These are phyloP conservation scores for Acheta domesticus DNA, from an alignment of 2,888 invertebrate species.

Conservation along the genomic window DNA sequence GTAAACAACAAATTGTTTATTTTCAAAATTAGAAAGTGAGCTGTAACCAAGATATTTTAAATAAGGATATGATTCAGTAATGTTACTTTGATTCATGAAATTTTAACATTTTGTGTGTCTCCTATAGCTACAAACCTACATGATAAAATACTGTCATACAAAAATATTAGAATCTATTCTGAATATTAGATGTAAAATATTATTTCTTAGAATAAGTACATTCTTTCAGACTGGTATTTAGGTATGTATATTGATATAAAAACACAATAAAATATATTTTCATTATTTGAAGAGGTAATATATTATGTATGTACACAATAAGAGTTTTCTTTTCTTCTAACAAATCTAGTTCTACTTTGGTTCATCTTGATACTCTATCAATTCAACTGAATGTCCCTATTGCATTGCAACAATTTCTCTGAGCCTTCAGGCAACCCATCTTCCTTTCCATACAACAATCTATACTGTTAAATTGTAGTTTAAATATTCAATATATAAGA, in stretches of 20 bases:
- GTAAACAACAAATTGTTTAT: too few species aligned
- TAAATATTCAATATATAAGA: slow-evolving; percentile 3
- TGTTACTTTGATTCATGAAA: too few species aligned
- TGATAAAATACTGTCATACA: slow-evolving; percentile 26
- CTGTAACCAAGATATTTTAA: too few species aligned
- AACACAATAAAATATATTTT: slow-evolving; percentile 18
- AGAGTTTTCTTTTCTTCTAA: slow-evolving; percentile 12
- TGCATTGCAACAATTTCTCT: background rate
- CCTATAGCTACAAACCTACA: background rate
- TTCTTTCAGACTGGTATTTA: slow-evolving; percentile 22
- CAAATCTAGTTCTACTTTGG: slow-evolving; percentile 20
- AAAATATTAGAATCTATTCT: slow-evolving; percentile 21
- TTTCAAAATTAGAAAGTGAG: too few species aligned
- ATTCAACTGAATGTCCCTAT: slow-evolving; percentile 11
- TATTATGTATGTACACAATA: slow-evolving; percentile 19
- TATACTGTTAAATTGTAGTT: background rate
- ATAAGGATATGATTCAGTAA: too few species aligned
- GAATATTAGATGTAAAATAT: slow-evolving; percentile 10
- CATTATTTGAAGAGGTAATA: slow-evolving; percentile 23
- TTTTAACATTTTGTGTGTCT: background rate
- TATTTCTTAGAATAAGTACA: slow-evolving; percentile 26
- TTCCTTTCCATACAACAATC: background rate
- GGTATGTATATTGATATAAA: slow-evolving; percentile 21
- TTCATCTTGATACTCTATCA: slow-evolving; percentile 5
- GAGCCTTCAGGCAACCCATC: slow-evolving; percentile 9